phyloP scores from a whole-genome alignment of 2,888 invertebrate species.

The Sialis fuliginosa region DNA sequence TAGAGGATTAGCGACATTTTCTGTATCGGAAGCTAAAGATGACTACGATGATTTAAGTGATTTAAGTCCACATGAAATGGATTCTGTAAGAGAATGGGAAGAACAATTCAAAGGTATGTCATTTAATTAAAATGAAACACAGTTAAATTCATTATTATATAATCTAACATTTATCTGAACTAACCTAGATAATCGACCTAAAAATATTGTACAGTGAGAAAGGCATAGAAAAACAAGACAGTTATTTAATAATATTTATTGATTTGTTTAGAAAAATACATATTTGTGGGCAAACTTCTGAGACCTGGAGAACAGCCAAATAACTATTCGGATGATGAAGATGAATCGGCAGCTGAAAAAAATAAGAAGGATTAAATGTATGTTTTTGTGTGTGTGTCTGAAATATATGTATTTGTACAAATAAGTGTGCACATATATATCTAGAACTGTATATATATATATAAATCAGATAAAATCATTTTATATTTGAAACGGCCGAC shows the following conservation, averaged over 20 bases:
- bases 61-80: conserved; percentile 84
- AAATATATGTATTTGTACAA: no score
- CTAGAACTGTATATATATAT: no score
- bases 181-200: background rate
- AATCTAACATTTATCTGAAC: no score
- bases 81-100: conserved; percentile 91
- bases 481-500: no score
- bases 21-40: conserved; percentile 58
- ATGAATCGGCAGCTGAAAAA: conserved; percentile 28
- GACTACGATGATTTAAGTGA: conserved; percentile 94
- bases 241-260: no score
- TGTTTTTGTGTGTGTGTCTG: background rate
- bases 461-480: no score
- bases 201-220: background rate
- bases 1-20: conserved; percentile 85
- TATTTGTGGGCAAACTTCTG: conserved; percentile 73
- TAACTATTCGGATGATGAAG: conserved; percentile 81
- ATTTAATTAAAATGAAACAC: background rate
- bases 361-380: conserved; percentile 19
- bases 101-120: conserved; percentile 80
- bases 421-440: no score
- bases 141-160: no score
- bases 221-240: no score
- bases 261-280: conserved; percentile 69
- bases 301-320: conserved; percentile 82